Evolutionary conservation across 1,140 invertebrate species (phyloP), one percentile per base, ranked within the genome.

Genomic region (Metopolophium dirhodum): DNA sequence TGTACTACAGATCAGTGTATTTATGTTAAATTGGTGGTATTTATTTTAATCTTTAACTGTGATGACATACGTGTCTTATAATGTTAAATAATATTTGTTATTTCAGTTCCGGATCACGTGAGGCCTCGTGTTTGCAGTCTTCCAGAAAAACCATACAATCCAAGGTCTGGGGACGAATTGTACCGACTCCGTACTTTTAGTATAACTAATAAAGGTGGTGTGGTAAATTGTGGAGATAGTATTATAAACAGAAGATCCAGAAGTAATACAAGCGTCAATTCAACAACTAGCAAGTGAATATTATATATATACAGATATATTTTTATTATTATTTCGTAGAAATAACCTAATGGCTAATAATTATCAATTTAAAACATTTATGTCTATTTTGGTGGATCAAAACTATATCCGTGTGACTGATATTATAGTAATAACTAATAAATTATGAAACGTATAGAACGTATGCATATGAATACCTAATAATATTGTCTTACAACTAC

Each of bases 61-160:
- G 61, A 68, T n/a, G 30, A n/a, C 14, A 77, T n/a, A 7, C 0
- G 26, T 86, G 1, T 45, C 14, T 30, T 85, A 85, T 41, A 30
- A 47, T 30, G n/a, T 20, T 77, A 26, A 77, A 45, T 35, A 23
- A n/a, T 68, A 41, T 20, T 45, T 41, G 47, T 37, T 94, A 87
- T 95, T 95, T 88, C 95, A 97, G 97, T 98, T 94, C 97, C 97
- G 85, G 97, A 97, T 95, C 97, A 98, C 94, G 96, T 98, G 91
- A 95, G 98, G 54, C 97, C 97, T 0, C 96, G 98, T 11, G 98
- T 98, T 0, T 98, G 97, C 95, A 98, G 97, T 89, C 95, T 98
- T 77, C 97, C 97, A 0, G 97, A 98, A 95, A 97, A 97, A 95
- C 94, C 95, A 11, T 98, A 98, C 96, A 98, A 98, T 95, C 97